Conservation (phyloP, 2,797 vertebrate species). For the Chelon labrosus region DNA sequence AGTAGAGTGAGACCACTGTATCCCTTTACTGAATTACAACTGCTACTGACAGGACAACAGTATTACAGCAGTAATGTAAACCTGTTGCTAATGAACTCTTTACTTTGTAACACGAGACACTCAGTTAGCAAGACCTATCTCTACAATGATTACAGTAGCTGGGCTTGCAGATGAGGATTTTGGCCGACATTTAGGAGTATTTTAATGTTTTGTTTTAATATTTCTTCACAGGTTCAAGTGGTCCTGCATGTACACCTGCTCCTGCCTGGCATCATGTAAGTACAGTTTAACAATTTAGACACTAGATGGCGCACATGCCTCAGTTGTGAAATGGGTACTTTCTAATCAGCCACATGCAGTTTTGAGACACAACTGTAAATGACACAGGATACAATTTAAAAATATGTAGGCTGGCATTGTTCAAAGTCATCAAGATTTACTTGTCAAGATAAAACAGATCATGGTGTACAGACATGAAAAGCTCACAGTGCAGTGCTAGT, state of each 20-base stretch:
- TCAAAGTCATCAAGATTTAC: neutral
- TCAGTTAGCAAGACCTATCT: neutral
- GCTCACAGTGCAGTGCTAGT: slow-evolving; percentile 16
- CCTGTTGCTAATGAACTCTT: slow-evolving; percentile 39
- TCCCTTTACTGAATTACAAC: slow-evolving; percentile 76
- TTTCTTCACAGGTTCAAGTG: slow-evolving; percentile 6
- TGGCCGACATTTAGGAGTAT: neutral
- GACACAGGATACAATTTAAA: slow-evolving; percentile 10
- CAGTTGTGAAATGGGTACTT: slow-evolving; percentile 41
- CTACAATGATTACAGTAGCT: neutral
- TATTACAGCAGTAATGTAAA: slow-evolving; percentile 70
- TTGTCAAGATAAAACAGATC: slow-evolving; percentile 10
- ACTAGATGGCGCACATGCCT: slow-evolving; percentile 78
- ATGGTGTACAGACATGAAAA: slow-evolving; percentile 17
- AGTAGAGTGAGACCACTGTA: slow-evolving; percentile 63
- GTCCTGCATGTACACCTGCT: slow-evolving; percentile 1
- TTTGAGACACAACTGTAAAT: slow-evolving; percentile 8
- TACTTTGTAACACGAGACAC: slow-evolving; percentile 58
- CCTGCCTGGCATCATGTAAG: neutral
- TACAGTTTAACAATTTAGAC: slow-evolving; percentile 46
- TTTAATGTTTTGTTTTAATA: neutral
- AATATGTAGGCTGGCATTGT: neutral
- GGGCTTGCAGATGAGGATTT: neutral
- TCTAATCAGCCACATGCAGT: neutral
- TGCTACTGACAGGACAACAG: slow-evolving; percentile 58